Evolutionary conservation across 2,797 vertebrate species (phyloP).

Genomic region (Sparidentex hasta): DNA sequence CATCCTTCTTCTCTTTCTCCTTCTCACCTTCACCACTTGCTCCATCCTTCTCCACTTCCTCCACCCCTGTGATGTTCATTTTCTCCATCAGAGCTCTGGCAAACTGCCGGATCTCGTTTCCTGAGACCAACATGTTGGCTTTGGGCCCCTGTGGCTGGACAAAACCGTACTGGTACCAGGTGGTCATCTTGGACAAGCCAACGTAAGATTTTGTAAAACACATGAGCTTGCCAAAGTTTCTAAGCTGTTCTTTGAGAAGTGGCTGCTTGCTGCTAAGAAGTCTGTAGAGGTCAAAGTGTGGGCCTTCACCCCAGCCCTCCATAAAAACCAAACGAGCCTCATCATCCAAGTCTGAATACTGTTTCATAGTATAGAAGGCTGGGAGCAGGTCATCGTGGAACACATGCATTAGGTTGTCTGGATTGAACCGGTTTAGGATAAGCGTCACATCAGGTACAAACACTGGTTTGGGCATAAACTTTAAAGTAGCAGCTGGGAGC

Average conservation of each 20-base stretch:
- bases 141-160: conserved; percentile 98
- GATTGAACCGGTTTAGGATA: conserved; percentile 96
- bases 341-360: conserved; percentile 92
- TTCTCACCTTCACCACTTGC: conserved; percentile 63
- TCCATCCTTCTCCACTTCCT: conserved; percentile 59
- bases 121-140: conserved; percentile 96
- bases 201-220: conserved; percentile 97
- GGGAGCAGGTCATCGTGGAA: conserved; percentile 98
- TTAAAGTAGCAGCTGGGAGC: conserved; percentile 93
- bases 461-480: conserved; percentile 96
- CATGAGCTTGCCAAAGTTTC: conserved; percentile 93
- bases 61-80: conserved; percentile 87
- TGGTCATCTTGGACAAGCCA: conserved; percentile 96
- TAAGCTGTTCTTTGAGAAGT: conserved; percentile 93
- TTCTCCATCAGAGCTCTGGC: conserved; percentile 88
- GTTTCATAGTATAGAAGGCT: conserved; percentile 96
- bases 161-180: conserved; percentile 99
- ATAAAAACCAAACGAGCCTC: conserved; percentile 96
- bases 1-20: conserved; percentile 80
- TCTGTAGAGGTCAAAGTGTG: conserved; percentile 94
- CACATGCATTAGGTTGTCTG: conserved; percentile 98
- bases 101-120: conserved; percentile 95
- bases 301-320: conserved; percentile 96
- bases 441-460: conserved; percentile 96
- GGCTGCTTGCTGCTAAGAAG: conserved; percentile 96